A percentile compares a stretch with the other conserved stretches of the same genome.
Conservation (phyloP, 1,140 invertebrate species). For the Drosophila subpulchrella region DNA sequence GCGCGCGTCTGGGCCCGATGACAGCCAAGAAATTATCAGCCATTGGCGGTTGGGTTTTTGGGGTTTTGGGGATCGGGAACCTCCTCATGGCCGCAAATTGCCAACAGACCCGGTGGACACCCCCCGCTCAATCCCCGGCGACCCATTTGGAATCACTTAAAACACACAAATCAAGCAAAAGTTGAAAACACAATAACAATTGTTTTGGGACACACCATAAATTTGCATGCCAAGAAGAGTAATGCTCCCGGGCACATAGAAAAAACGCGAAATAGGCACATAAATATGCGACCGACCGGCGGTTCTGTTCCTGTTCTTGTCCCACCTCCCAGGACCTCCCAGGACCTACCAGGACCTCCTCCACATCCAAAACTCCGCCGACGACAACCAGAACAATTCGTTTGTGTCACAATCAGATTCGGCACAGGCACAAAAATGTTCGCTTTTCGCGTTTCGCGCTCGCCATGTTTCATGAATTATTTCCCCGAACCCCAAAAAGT, state of each 20-base stretch:
- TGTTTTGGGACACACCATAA: conserved; percentile 82
- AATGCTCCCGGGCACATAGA: conserved; percentile 58
- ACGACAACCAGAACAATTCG: conserved; percentile 80
- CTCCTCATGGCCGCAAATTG: conserved; percentile 30
- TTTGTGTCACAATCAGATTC: conserved; percentile 83
- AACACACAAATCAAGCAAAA: conserved; percentile 83
- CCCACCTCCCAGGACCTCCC: background rate
- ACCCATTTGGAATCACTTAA: conserved; percentile 82
- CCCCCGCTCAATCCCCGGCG: conserved; percentile 50
- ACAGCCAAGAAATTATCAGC: conserved; percentile 76
- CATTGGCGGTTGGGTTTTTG: conserved; percentile 1
- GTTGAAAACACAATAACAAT: conserved; percentile 83
- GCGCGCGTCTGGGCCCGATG: conserved; percentile 55
- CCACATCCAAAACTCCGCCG: conserved; percentile 28
- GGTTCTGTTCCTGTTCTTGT: conserved; percentile 1
- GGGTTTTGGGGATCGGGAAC: background rate
- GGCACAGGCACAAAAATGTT: conserved; percentile 79
- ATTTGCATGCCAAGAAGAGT: conserved; percentile 77
- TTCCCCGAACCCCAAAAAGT: conserved; percentile 68
- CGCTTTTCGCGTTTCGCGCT: conserved; percentile 71
- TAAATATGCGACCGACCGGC: conserved; percentile 67
- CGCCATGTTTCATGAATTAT: conserved; percentile 82
- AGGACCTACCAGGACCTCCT: background rate
- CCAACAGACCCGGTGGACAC: conserved; percentile 3
- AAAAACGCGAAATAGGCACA: conserved; percentile 72